phyloP scores from a whole-genome alignment of 2,888 invertebrate genomes.

The Caenorhabditis japonica region DNA sequence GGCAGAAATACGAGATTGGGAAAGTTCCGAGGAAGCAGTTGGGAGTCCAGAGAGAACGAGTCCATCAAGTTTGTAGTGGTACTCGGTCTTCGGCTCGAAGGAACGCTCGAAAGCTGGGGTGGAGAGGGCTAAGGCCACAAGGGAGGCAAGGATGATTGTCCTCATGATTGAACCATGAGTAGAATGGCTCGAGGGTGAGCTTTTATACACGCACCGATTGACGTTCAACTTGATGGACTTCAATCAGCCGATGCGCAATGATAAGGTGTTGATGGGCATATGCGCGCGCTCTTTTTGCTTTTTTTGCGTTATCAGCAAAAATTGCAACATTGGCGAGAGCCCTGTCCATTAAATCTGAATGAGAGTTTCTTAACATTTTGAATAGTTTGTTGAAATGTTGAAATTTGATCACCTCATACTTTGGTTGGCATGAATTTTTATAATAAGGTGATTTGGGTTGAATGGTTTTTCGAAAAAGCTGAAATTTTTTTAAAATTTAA shows the following conservation, averaged over 20 bases:
- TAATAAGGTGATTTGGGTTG: conserved; percentile 37
- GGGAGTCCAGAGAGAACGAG: conserved; percentile 57
- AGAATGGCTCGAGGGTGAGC: background rate
- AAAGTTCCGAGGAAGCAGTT: conserved; percentile 40
- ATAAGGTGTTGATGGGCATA: conserved; percentile 41
- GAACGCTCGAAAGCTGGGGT: conserved; percentile 40
- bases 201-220: conserved; percentile 40
- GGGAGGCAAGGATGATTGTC: conserved; percentile 51
- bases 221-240: conserved; percentile 35
- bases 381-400: conserved; percentile 5
- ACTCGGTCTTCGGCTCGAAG: conserved; percentile 50
- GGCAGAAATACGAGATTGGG: conserved; percentile 53
- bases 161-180: conserved; percentile 44
- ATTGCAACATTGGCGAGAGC: conserved; percentile 43
- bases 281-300: background rate
- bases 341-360: conserved; percentile 45
- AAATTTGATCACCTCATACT: conserved; percentile 41
- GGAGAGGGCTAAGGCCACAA: conserved; percentile 60
- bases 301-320: conserved; percentile 25
- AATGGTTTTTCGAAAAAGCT: too few relatives aligned
- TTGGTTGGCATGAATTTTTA: conserved; percentile 42
- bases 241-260: conserved; percentile 19
- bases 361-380: conserved; percentile 31
- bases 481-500: too few relatives aligned
- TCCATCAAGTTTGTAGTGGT: conserved; percentile 54